A percentile compares a stretch with the other conserved stretches of the same genome.
Conservation (phyloP, 2,113 vertebrate genomes). For the Muntiacus reevesi region DNA sequence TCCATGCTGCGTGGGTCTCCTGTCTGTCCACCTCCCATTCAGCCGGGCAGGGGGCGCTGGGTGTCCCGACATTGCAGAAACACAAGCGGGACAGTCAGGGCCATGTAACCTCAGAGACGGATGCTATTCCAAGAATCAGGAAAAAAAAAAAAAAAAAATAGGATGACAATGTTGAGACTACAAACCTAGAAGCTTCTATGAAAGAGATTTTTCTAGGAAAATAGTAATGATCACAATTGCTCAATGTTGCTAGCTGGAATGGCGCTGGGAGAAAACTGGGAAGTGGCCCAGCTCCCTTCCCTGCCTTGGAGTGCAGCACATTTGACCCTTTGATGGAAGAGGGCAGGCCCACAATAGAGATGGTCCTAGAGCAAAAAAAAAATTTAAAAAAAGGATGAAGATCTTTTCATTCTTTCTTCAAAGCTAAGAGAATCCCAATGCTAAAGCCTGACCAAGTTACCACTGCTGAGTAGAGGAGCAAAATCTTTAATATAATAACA, state of each 20-base stretch:
- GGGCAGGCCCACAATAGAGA: not conserved
- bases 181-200: not conserved
- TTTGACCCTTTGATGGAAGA: not conserved
- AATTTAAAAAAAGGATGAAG: too few species aligned
- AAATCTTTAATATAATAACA: not conserved
- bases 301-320: accelerated
- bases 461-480: not conserved
- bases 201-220: not conserved
- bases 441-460: too few species aligned
- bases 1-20: not conserved
- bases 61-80: accelerated
- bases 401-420: accelerated
- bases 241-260: not conserved
- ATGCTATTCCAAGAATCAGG: accelerated
- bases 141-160: not conserved
- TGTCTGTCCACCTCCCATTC: not conserved
- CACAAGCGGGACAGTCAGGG: accelerated
- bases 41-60: too few species aligned
- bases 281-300: accelerated
- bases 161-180: not conserved
- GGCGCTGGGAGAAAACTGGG: not conserved
- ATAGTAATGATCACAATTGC: not conserved
- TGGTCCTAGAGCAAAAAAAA: too few species aligned
- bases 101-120: accelerated
- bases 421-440: too few species aligned